Evolutionary conservation across 2,888 invertebrate genomes (phyloP).

Genomic region (Leptinotarsa rubiginosa): DNA sequence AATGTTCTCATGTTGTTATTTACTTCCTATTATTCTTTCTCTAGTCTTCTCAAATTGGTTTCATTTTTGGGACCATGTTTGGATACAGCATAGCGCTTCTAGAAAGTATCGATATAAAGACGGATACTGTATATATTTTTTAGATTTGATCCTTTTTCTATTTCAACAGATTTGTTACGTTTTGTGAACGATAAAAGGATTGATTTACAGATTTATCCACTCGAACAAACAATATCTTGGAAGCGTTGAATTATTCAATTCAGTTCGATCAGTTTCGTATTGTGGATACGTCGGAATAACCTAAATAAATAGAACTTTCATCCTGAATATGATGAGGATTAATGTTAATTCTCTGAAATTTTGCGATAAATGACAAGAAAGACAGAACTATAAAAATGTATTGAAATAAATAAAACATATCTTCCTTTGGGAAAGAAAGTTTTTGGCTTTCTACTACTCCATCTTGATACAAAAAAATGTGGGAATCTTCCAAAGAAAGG

Average conservation of each 20-base stretch:
- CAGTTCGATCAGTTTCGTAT: neutral
- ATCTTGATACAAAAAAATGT: too few species aligned
- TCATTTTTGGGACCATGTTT: slow-evolving; percentile 3
- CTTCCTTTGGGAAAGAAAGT: too few species aligned
- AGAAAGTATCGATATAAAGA: neutral
- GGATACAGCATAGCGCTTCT: neutral
- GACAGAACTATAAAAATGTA: too few species aligned
- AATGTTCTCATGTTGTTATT: slow-evolving; percentile 48
- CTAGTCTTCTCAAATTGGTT: slow-evolving; percentile 19
- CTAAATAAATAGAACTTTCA: neutral
- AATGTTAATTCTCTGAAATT: too few species aligned
- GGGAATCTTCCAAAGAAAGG: too few species aligned
- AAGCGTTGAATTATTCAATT: neutral
- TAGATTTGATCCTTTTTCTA: neutral
- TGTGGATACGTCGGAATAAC: too few species aligned
- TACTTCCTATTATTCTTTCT: slow-evolving; percentile 45
- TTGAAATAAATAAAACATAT: too few species aligned
- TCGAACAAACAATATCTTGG: neutral
- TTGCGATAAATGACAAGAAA: too few species aligned
- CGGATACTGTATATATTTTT: neutral
- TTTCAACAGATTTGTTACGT: neutral
- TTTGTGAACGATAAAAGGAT: neutral
- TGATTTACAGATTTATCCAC: neutral
- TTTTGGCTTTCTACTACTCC: too few species aligned
- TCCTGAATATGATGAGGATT: neutral